Evolutionary conservation across 2,797 vertebrate genomes (phyloP).

Genomic region (Austrolebias charrua): DNA sequence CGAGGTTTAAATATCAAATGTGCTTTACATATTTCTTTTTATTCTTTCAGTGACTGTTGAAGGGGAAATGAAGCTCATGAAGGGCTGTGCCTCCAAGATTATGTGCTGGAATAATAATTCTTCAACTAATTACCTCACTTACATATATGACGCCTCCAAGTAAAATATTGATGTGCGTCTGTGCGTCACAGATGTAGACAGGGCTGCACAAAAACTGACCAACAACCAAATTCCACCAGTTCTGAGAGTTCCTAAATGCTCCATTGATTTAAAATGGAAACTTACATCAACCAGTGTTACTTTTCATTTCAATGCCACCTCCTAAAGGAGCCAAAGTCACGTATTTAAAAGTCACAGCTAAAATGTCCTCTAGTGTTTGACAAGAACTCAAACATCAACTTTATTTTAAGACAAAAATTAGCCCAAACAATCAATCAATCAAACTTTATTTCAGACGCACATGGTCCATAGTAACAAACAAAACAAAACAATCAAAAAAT

Average conservation of each 20-base stretch:
- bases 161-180: neutral
- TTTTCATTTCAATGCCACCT: too few species aligned
- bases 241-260: neutral
- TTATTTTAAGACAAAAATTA: too few species aligned
- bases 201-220: neutral
- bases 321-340: too few species aligned
- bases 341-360: too few species aligned
- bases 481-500: too few species aligned
- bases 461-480: too few species aligned
- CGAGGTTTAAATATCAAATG: neutral
- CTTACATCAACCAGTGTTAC: too few species aligned
- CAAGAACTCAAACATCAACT: too few species aligned
- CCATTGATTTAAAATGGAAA: neutral
- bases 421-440: too few species aligned
- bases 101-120: neutral
- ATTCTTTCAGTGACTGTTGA: neutral
- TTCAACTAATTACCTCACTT: neutral
- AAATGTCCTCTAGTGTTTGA: too few species aligned
- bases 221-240: neutral
- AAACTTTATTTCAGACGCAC: too few species aligned
- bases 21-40: neutral
- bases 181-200: neutral
- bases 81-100: conserved; percentile 54
- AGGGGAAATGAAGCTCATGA: accelerated
- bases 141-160: neutral